Conservation (phyloP, 2,888 invertebrate species). For the Epinotia ramella region DNA sequence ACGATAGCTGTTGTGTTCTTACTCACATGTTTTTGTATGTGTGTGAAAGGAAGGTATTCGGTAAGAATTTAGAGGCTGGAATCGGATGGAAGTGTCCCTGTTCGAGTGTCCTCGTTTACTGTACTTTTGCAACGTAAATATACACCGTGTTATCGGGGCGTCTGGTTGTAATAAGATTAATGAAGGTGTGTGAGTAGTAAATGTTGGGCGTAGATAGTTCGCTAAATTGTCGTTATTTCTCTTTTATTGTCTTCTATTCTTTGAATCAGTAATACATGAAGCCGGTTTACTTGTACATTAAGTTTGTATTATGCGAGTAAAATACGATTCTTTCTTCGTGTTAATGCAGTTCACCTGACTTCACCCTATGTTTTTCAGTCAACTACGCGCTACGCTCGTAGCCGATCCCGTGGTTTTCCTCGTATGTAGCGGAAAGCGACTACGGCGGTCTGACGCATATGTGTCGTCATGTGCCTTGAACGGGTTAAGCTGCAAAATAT, state of each 20-base stretch:
- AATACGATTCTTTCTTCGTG: too few species aligned
- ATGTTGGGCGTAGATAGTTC: neutral
- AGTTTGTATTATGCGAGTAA: too few species aligned
- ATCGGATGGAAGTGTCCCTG: neutral
- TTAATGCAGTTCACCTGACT: too few species aligned
- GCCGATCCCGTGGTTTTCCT: too few species aligned
- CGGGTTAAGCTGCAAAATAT: too few species aligned
- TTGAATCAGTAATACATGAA: neutral
- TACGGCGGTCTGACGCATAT: too few species aligned
- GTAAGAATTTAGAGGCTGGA: neutral
- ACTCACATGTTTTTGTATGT: neutral
- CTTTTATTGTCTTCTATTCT: neutral
- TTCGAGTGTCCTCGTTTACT: neutral
- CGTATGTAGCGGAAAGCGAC: too few species aligned
- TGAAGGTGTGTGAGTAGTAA: neutral
- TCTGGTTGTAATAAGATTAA: neutral
- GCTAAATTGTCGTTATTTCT: neutral
- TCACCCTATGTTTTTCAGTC: too few species aligned
- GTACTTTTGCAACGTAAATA: neutral
- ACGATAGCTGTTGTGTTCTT: neutral
- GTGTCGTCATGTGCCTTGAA: too few species aligned
- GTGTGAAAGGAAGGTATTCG: neutral
- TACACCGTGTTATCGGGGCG: constrained; percentile 1
- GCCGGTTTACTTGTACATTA: neutral
- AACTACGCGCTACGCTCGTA: too few species aligned